These are phyloP conservation scores for Mixornis gularis DNA, from an alignment of 2,113 vertebrate species.

Conservation along the genomic window DNA sequence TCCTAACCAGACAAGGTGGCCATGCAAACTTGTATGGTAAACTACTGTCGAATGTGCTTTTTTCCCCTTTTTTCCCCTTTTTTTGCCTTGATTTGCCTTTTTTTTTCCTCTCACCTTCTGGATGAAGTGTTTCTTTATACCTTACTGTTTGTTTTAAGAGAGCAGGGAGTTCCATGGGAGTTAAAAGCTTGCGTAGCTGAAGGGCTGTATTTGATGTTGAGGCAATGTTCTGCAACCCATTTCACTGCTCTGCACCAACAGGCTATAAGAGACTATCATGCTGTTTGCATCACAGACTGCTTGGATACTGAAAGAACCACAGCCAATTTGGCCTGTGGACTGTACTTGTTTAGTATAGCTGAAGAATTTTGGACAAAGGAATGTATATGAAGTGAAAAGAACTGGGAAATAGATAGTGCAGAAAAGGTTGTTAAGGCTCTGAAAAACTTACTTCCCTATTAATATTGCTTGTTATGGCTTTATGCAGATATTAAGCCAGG, in stretches of 20 bases:
- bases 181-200: background rate
- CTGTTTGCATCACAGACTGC: background rate
- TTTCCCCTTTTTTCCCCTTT: fast-evolving
- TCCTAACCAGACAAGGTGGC: background rate
- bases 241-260: background rate
- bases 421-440: background rate
- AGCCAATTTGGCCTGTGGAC: background rate
- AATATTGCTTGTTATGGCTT: background rate
- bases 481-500: background rate
- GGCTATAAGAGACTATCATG: fast-evolving
- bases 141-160: background rate
- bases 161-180: background rate
- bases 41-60: background rate
- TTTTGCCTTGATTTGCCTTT: no score
- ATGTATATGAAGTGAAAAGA: background rate
- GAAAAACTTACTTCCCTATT: background rate
- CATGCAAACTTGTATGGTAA: background rate
- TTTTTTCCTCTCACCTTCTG: background rate
- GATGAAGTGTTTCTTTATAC: background rate
- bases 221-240: background rate
- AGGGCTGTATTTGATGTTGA: background rate
- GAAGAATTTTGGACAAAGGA: background rate
- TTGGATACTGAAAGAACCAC: background rate
- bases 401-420: background rate
- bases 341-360: background rate